phyloP scores from a whole-genome alignment of 64 coral and sea anemone genomes.

The Porites lutea region DNA sequence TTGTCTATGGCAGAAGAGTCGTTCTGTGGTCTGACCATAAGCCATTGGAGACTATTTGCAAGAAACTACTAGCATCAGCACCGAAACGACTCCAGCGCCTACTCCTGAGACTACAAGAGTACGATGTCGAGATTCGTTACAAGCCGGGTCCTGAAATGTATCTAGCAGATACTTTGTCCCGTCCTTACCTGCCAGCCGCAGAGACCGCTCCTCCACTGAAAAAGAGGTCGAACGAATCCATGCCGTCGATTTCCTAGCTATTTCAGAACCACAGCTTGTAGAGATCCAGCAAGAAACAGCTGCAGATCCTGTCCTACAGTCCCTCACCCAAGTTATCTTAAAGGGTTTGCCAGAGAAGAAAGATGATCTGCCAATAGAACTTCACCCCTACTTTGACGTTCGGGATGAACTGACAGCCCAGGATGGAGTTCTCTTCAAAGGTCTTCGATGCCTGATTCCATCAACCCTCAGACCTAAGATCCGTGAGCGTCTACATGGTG shows the following conservation, averaged over 20 bases:
- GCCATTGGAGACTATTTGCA: not conserved
- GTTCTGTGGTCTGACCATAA: conserved; percentile 8
- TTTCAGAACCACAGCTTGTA: not conserved
- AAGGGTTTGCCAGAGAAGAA: not conserved
- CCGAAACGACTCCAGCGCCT: conserved; percentile 26
- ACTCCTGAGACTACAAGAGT: conserved; percentile 13
- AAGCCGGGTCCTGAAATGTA: not conserved
- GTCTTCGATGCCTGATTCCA: not conserved
- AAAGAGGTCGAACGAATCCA: not conserved
- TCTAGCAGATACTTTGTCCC: not conserved
- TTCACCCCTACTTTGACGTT: conserved; percentile 8
- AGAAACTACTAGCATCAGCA: conserved; percentile 10
- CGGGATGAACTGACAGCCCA: not conserved
- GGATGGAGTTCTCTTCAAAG: conserved; percentile 1
- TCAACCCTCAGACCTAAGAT: conserved; percentile 3
- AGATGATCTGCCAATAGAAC: not conserved
- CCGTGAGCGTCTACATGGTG: not conserved
- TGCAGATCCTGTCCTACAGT: not conserved
- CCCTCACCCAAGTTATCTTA: not conserved
- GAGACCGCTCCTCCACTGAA: too few relatives aligned
- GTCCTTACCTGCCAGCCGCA: not conserved
- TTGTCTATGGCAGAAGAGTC: not conserved
- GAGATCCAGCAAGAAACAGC: conserved; percentile 29
- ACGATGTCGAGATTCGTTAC: conserved; percentile 17
- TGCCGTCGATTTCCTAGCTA: not conserved